phyloP scores from a whole-genome alignment of 2,113 vertebrate species.

The Ictalurus punctatus region DNA sequence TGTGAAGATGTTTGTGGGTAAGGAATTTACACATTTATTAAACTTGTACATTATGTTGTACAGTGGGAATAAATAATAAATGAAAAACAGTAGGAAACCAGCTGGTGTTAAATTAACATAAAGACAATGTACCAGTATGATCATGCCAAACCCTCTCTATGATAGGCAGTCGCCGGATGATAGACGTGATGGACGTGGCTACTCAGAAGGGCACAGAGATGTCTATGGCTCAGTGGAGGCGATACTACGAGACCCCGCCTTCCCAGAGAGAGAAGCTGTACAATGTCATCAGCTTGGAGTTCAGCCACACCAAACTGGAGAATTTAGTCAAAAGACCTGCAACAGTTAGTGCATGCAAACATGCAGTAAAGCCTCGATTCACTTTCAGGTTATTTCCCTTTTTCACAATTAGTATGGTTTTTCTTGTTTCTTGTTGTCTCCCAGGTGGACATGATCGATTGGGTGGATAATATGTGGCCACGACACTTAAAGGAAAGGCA shows the following conservation, averaged over 20 bases:
- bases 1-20: slow-evolving; percentile 94
- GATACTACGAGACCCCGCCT: slow-evolving; percentile 93
- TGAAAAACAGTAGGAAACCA: background rate
- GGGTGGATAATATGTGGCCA: slow-evolving; percentile 99
- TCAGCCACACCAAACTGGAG: slow-evolving; percentile 95
- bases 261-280: slow-evolving; percentile 94
- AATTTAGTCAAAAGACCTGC: slow-evolving; percentile 93
- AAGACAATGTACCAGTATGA: background rate
- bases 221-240: slow-evolving; percentile 98
- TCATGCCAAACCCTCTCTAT: background rate
- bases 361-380: background rate
- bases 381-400: background rate
- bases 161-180: slow-evolving; percentile 90
- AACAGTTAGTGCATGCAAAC: slow-evolving; percentile 71
- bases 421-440: background rate
- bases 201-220: slow-evolving; percentile 98
- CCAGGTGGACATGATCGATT: slow-evolving; percentile 97
- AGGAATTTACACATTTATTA: slow-evolving; percentile 57
- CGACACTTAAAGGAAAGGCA: slow-evolving; percentile 96
- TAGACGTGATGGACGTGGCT: slow-evolving; percentile 98
- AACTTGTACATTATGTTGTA: background rate
- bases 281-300: slow-evolving; percentile 98
- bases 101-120: background rate
- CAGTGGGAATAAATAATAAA: background rate
- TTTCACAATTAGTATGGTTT: background rate